phyloP scores from a whole-genome alignment of 2,113 vertebrate species.

The Megaleporinus macrocephalus region DNA sequence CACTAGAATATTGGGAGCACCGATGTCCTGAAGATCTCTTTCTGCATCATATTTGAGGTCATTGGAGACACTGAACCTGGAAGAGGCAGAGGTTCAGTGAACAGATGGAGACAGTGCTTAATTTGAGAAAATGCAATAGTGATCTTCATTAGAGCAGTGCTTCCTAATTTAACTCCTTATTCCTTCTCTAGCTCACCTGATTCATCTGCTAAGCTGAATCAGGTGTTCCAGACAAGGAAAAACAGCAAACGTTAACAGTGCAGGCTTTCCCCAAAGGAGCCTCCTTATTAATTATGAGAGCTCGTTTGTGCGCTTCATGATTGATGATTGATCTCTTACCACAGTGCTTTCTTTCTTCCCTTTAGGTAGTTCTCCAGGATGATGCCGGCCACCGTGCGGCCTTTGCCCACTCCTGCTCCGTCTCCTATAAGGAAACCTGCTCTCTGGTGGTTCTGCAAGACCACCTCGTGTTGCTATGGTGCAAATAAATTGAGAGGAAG shows the following conservation, averaged over 20 bases:
- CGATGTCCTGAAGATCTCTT: conserved; percentile 95
- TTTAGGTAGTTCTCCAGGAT: conserved; percentile 92
- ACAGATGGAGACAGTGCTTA: conserved; percentile 23
- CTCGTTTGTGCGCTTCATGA: too few relatives aligned
- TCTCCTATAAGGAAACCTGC: conserved; percentile 97
- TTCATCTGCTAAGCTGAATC: too few relatives aligned
- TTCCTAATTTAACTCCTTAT: not conserved
- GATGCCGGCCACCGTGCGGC: conserved; percentile 93
- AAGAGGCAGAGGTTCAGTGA: conserved; percentile 31
- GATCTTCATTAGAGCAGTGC: not conserved
- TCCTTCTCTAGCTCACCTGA: not conserved
- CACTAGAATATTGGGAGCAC: conserved; percentile 87
- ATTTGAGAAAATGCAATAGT: not conserved
- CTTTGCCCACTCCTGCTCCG: conserved; percentile 94
- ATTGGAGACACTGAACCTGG: conserved; percentile 98
- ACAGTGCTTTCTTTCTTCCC: conserved; percentile 92
- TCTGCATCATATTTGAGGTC: conserved; percentile 98
- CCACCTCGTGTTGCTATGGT: conserved; percentile 93
- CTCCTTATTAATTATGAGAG: too few relatives aligned
- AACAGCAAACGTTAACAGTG: too few relatives aligned
- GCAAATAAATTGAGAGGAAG: not conserved
- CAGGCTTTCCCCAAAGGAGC: too few relatives aligned
- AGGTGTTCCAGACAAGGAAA: too few relatives aligned
- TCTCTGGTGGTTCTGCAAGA: conserved; percentile 90
- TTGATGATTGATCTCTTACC: conserved; percentile 75